Evolutionary conservation across 2,888 invertebrate genomes (phyloP).

Genomic region (Junonia oenone): DNA sequence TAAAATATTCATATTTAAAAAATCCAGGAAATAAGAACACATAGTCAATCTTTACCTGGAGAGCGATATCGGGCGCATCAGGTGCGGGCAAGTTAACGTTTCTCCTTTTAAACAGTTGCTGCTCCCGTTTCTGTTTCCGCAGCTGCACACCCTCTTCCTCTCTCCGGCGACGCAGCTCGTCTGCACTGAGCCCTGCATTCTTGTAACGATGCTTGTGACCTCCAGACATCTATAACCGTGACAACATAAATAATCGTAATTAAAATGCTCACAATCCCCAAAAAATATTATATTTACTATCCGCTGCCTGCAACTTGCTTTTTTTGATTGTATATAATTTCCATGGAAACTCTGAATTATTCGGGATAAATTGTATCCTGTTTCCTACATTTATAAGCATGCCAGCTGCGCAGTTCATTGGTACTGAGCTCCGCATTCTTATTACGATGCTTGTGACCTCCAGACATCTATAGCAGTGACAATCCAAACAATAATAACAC

Average conservation of each 20-base stretch:
- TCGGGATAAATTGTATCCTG: too few relatives aligned
- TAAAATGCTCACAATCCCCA: too few relatives aligned
- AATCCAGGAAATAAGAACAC: too few relatives aligned
- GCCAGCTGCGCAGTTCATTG: conserved; percentile 92
- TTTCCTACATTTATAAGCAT: too few relatives aligned
- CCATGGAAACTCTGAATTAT: too few relatives aligned
- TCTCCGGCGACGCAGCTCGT: conserved; percentile 92
- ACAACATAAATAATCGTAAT: too few relatives aligned
- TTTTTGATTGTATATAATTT: too few relatives aligned
- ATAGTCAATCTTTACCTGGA: conserved; percentile 45
- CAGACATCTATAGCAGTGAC: conserved; percentile 92
- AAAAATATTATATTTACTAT: too few relatives aligned
- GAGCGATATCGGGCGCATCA: conserved; percentile 55
- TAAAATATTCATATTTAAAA: too few relatives aligned
- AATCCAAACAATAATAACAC: too few relatives aligned
- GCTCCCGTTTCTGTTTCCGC: conserved; percentile 96
- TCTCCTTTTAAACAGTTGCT: conserved; percentile 94
- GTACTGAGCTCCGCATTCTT: conserved; percentile 96
- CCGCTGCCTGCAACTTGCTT: too few relatives aligned
- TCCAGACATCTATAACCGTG: conserved; percentile 85
- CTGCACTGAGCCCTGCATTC: conserved; percentile 94
- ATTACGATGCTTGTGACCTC: conserved; percentile 93
- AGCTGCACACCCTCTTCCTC: conserved; percentile 98
- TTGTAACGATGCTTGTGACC: conserved; percentile 95
- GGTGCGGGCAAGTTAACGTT: conserved; percentile 84